Conservation (phyloP, 2,888 invertebrate species). For the Electrophaes corylata region DNA sequence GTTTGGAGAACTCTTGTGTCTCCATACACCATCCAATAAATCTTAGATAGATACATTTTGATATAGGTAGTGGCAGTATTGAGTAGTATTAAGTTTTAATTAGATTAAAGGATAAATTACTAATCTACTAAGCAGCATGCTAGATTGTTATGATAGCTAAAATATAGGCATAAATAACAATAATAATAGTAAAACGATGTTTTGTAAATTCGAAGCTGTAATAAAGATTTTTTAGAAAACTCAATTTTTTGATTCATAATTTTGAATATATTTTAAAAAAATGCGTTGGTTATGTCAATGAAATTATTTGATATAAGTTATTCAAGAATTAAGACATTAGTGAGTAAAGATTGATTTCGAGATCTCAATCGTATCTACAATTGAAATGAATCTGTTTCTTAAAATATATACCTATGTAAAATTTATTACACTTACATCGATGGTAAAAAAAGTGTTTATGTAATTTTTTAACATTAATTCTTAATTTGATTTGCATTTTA, state of each 20-base stretch:
- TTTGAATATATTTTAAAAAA: conserved; percentile 11
- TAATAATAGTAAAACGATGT: conserved; percentile 10
- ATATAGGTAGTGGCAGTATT: not conserved
- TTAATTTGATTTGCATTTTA: too few species aligned
- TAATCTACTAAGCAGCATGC: conserved; percentile 29
- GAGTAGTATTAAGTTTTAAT: not conserved
- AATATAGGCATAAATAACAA: conserved; percentile 17
- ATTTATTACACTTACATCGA: too few species aligned
- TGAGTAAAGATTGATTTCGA: conserved; percentile 13
- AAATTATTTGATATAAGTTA: conserved; percentile 18
- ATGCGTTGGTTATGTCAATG: conserved; percentile 18
- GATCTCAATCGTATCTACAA: conserved; percentile 27
- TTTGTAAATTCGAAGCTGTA: conserved; percentile 12
- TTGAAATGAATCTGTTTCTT: too few species aligned
- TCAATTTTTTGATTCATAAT: not conserved
- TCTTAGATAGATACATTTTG: not conserved
- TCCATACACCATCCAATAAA: too few species aligned
- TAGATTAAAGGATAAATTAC: conserved; percentile 1
- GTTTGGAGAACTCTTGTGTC: too few species aligned
- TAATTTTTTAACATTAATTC: too few species aligned
- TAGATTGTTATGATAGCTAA: conserved; percentile 15
- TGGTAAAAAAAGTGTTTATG: too few species aligned
- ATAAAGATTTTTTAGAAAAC: not conserved
- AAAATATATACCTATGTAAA: too few species aligned
- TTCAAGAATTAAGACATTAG: conserved; percentile 17